Percentiles rank a stretch among this genome's conserved stretches.
These are phyloP conservation scores for Phyllopteryx taeniolatus DNA, from an alignment of 2,113 vertebrate genomes.

Conservation along the genomic window DNA sequence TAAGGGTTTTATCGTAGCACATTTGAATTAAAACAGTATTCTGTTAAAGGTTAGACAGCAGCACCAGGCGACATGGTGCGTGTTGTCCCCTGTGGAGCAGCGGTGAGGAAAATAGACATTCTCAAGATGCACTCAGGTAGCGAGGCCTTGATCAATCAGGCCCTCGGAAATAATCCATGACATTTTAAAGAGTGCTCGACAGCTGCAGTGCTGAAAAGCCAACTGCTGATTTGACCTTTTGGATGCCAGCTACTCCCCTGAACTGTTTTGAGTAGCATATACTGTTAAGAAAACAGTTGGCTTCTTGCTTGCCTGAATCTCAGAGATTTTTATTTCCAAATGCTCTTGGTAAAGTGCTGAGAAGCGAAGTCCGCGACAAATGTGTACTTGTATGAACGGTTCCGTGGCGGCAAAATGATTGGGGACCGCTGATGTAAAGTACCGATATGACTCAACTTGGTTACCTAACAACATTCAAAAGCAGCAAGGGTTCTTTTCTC, in stretches of 20 bases:
- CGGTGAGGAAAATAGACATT: neutral
- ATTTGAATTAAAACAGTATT: neutral
- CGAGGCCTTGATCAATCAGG: neutral
- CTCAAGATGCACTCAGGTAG: neutral
- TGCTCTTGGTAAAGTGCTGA: neutral
- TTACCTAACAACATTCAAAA: no score
- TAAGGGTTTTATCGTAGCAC: neutral
- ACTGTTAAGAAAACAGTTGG: neutral
- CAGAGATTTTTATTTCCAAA: neutral
- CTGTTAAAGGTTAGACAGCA: slow-evolving; percentile 26
- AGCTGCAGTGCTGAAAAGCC: neutral
- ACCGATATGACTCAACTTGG: no score
- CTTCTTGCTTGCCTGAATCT: neutral
- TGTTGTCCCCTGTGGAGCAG: neutral
- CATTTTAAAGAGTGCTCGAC: neutral
- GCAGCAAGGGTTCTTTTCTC: no score
- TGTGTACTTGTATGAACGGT: no score
- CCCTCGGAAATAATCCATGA: neutral
- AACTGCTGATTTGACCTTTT: neutral
- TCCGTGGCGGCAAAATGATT: no score
- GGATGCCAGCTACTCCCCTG: neutral
- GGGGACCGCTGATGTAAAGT: no score
- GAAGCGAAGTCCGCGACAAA: neutral
- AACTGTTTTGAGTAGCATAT: neutral
- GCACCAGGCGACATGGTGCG: neutral